Conservation (phyloP, 2,888 invertebrate species). For the Spodoptera littoralis region DNA sequence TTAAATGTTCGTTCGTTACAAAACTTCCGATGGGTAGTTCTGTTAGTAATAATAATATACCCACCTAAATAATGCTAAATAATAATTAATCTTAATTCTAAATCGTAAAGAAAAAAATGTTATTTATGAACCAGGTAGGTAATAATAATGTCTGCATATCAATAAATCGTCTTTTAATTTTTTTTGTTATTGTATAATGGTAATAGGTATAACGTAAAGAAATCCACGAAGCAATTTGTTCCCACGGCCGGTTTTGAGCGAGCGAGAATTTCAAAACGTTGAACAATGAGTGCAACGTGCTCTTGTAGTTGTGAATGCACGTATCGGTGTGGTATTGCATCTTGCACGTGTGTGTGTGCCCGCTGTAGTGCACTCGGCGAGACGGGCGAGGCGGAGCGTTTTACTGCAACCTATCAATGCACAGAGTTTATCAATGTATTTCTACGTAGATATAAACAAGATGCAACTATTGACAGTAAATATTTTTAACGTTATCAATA, state of each 20-base stretch:
- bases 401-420: constrained; percentile 50
- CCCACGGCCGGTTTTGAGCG: constrained; percentile 80
- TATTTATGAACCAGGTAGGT: too few relatives aligned
- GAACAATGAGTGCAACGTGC: constrained; percentile 81
- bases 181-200: constrained; percentile 29
- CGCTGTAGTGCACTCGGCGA: constrained; percentile 54
- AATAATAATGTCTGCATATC: too few relatives aligned
- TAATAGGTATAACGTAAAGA: constrained; percentile 42
- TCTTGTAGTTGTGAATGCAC: constrained; percentile 61
- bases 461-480: constrained; percentile 14
- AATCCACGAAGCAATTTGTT: constrained; percentile 69
- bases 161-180: constrained; percentile 13
- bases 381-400: constrained; percentile 43
- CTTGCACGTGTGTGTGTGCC: constrained; percentile 59
- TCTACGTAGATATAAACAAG: constrained; percentile 16
- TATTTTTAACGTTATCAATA: constrained; percentile 24
- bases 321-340: constrained; percentile 61
- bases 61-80: too few relatives aligned
- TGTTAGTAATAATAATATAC: too few relatives aligned
- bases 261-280: constrained; percentile 82
- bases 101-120: too few relatives aligned
- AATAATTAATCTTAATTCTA: too few relatives aligned
- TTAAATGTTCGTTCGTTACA: too few relatives aligned
- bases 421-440: constrained; percentile 46
- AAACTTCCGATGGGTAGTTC: too few relatives aligned